Base-by-base conservation (phyloP, 2,888 invertebrate genomes). In the Orthosia cruda region DNA sequence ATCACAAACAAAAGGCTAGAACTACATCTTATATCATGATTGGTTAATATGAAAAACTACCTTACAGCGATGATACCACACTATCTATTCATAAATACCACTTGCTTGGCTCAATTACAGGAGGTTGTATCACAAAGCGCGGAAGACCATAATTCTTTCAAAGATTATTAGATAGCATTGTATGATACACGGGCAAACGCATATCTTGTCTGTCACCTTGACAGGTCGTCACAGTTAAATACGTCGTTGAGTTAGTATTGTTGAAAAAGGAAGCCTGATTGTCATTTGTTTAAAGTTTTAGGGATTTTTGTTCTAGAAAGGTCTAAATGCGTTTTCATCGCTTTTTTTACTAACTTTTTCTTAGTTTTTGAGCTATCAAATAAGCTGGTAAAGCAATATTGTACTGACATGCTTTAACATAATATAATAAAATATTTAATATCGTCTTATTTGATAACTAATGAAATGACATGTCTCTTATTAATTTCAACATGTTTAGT, bases 161-260 rank as follows among this genome's bases (percentile, higher is more conserved):
- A 54, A 78, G 83, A 86, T 86, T 47, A 65, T 57, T 74, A 50
- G 82, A 86, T 87, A 86, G 58, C 69, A 87, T 86, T 87, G 81
- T 84, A 49, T 74, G 55, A 55, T 66, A 74, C 80, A 75, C 58
- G 59, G 32, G 65, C 74, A 23, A 72, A 82, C 54, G 58, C 74
- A 77, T 18, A 20, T 64, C 40, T 9, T 76, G 71, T 78, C 77
- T 81, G 67, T 80, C 86, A 84, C 83, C 87, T 87, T 86, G 87
- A 84, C 58, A 67, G 66, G 77, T 66, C 45, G 80, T 62, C 71
- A 71, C 74, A 76, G 74, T 84, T 73, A 82, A 70, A 15, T 73
- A 47, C 68, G 74, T 73, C 76, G 73, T 71, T 71, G 58, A 70
- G 55, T 59, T 49, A 26, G 18, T n/a, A 66, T 69, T 65, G 47